These are phyloP conservation scores for Lepidostoma basale DNA, from an alignment of 1,140 invertebrate species.

Conservation along the genomic window DNA sequence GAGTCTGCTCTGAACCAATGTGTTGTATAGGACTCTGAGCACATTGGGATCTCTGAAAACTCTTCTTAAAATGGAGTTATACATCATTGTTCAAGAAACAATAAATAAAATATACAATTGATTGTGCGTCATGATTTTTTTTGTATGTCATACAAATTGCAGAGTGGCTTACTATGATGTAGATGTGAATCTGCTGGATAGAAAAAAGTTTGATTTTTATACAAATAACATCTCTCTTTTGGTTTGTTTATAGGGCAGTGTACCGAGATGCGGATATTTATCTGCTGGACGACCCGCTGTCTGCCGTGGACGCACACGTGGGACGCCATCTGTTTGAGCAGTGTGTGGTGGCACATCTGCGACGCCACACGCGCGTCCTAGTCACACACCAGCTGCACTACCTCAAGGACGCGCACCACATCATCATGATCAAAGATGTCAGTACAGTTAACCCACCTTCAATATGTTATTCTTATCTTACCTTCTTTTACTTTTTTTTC, in stretches of 20 bases:
- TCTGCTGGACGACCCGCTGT: constrained; percentile 78
- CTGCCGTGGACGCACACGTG: constrained; percentile 73
- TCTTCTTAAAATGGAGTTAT: no score
- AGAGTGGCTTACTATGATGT: no score
- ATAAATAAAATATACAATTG: no score
- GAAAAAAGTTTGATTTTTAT: not conserved
- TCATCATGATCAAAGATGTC: constrained; percentile 70
- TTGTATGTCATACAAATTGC: no score
- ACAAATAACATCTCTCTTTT: no score
- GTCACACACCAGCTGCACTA: constrained; percentile 81
- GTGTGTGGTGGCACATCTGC: constrained; percentile 60
- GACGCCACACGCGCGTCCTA: constrained; percentile 69
- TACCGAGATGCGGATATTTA: constrained; percentile 76
- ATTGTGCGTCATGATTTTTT: no score
- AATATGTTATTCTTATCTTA: no score
- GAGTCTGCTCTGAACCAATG: no score
- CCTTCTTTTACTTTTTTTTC: not conserved
- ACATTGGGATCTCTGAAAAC: no score
- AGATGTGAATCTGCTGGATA: not conserved
- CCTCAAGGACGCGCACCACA: constrained; percentile 67
- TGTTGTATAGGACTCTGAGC: no score
- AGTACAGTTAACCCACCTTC: no score
- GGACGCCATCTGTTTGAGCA: constrained; percentile 69
- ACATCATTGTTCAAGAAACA: no score
- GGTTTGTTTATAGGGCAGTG: constrained; percentile 64